A percentile compares a stretch with the other conserved stretches of the same genome.
These are phyloP conservation scores for Halcyon malimbica DNA, from an alignment of 2,113 vertebrate genomes.

Conservation along the genomic window DNA sequence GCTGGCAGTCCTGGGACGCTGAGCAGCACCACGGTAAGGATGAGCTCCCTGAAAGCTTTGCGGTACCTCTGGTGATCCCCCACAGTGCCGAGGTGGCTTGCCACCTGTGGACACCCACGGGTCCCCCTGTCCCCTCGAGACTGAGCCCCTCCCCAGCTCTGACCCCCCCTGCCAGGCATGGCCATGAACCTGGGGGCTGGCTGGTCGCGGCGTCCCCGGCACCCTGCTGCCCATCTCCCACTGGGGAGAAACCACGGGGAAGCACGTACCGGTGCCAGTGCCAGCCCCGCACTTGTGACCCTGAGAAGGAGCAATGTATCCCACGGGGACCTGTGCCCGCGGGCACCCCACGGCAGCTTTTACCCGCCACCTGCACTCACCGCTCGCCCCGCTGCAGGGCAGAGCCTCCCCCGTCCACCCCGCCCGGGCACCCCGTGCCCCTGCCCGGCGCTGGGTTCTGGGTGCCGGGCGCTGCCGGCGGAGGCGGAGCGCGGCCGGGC, in stretches of 20 bases:
- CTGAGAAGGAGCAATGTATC: neutral
- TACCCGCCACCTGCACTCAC: neutral
- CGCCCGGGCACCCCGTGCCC: neutral
- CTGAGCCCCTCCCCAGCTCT: neutral
- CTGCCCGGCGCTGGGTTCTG: neutral
- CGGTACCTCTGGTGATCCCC: neutral
- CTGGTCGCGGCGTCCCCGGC: neutral
- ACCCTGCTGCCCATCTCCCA: neutral
- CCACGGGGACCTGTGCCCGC: neutral
- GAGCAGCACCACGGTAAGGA: constrained; percentile 35
- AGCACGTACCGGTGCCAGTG: neutral
- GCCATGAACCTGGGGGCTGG: neutral
- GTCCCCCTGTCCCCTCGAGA: neutral
- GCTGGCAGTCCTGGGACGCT: rapidly evolving
- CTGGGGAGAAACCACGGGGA: neutral
- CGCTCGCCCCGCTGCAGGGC: neutral
- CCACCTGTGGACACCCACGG: neutral
- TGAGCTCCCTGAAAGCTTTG: neutral
- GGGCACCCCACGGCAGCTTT: neutral
- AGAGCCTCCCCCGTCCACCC: neutral
- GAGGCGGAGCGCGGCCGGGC: constrained; percentile 13
- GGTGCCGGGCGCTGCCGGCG: neutral
- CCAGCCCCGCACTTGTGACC: neutral
- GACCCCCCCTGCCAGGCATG: too few relatives aligned
- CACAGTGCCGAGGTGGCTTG: neutral